Conservation (phyloP, 1,140 invertebrate species). For the Copidosoma floridanum region DNA sequence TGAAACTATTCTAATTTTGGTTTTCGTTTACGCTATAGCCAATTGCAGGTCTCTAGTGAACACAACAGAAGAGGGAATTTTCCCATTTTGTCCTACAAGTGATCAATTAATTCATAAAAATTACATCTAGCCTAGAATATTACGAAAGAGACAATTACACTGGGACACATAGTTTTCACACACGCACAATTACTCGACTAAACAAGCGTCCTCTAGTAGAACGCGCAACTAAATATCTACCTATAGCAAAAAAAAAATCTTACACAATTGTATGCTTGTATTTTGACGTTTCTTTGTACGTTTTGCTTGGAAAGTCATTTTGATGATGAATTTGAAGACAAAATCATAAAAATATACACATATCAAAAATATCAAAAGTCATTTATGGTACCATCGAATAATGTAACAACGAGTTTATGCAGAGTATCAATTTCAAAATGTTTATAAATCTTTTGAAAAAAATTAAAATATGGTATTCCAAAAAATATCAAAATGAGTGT, state of each 20-base stretch:
- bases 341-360: conserved; percentile 13
- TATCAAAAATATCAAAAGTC: neutral
- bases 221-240: neutral
- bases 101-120: too few species aligned
- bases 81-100: too few species aligned
- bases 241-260: neutral
- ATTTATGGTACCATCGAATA: neutral
- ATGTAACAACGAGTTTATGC: neutral
- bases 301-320: too few species aligned
- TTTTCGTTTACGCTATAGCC: neutral
- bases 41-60: too few species aligned
- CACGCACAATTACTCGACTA: conserved; percentile 5
- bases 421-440: neutral
- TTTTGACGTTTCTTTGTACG: too few species aligned
- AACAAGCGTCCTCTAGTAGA: conserved; percentile 10
- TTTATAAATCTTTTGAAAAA: neutral
- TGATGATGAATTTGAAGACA: too few species aligned
- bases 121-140: too few species aligned
- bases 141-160: conserved; percentile 9
- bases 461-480: too few species aligned
- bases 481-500: too few species aligned
- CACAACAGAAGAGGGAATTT: too few species aligned
- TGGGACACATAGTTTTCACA: too few species aligned
- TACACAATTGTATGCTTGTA: too few species aligned
- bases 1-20: neutral